Evolutionary conservation across 2,797 vertebrate species (phyloP), one percentile per base, ranked within the genome.

Genomic region (Champsocephalus gunnari): DNA sequence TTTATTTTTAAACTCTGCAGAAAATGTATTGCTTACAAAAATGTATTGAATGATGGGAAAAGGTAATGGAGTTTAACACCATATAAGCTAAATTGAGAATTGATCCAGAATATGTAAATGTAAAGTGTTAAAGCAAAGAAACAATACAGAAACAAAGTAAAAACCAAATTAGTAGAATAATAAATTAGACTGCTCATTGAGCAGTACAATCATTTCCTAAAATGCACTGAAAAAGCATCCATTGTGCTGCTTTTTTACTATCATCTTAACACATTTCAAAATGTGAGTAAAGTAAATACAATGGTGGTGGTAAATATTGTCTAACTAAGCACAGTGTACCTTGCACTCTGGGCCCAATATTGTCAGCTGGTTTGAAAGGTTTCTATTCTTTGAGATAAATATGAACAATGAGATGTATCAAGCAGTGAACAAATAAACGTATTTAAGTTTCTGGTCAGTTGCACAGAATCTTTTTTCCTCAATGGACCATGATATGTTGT

Each of bases 341-440:
- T 43, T 56, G n/a, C 47, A 45, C 12, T 70, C 4, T 11, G 24
- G 4, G 10, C 3, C 17, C 47, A 19, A 12, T 34, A 28, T 32
- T 44, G n/a, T 38, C 44, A 17, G 44, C 32, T 38, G 5, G 19
- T 56, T 49, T 49, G 8, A 41, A 17, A 21, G 17, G 13, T 64
- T 57, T 65, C 17, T 71, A 21, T 64, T 76, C 38, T 16, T 17
- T 55, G n/a, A 59, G 41, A 41, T 24, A 60, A 71, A 41, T 24
- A 61, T 57, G 19, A 9, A 49, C 65, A 19, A 11, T 7, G 7
- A 32, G 4, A 50, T 61, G 19, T 60, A 72, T 76, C 21, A 12
- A 34, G 43, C 14, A 49, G 58, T 43, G 43, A 44, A 34, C 49
- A 64, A 34, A 47, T 21, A 9, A 41, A 41, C n/a, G n/a, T 14